Base-by-base conservation (phyloP, 2,797 vertebrate species). In the Catostomus latipinnis region DNA sequence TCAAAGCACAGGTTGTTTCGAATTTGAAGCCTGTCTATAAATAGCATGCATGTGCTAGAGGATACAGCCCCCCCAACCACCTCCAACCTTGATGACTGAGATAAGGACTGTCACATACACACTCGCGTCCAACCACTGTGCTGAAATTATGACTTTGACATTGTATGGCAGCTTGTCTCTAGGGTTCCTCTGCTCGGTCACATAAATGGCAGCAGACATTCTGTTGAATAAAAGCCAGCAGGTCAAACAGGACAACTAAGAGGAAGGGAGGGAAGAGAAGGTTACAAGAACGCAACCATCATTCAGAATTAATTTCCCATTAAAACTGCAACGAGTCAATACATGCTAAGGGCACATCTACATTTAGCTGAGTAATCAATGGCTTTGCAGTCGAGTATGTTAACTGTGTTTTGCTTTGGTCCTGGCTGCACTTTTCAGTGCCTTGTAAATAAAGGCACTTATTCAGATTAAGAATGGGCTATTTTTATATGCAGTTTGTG, bases 11-110 rank as follows among this genome's bases (percentile, higher is more conserved):
- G 85, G 81, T 86, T 86, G 85, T 84, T 86, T 34, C 45, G 69
- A 84, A 88, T 88, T 81, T 85, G 84, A 85, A 85, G 74, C 74
- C 74, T 7, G 76, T 49, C 86, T 89, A 90, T 87, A 82, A 88
- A 89, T 89, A 90, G 85, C 62, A 84, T 70, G 67, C 4, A 46
- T 76, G 62, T 60, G 76, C 85, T 80, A 76, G 78, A 86, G 84
- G 86, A 85, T 81, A 85, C 84, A 88, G 79, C 78, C 46, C 6
- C 74, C 81, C 79, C 63, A 61, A 16, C 58, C 62, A 61, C 50
- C 70, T 18, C 76, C 75, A 71, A 76, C 71, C 81, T 82, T 86
- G 82, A 83, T 82, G 71, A 79, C 49, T 77, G 50, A 76, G 70
- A 84, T 77, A 74, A 80, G 76, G 67, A 76, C 48, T 75, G 70